Conservation (phyloP, 2,888 invertebrate genomes). For the Druceiella hillmani region DNA sequence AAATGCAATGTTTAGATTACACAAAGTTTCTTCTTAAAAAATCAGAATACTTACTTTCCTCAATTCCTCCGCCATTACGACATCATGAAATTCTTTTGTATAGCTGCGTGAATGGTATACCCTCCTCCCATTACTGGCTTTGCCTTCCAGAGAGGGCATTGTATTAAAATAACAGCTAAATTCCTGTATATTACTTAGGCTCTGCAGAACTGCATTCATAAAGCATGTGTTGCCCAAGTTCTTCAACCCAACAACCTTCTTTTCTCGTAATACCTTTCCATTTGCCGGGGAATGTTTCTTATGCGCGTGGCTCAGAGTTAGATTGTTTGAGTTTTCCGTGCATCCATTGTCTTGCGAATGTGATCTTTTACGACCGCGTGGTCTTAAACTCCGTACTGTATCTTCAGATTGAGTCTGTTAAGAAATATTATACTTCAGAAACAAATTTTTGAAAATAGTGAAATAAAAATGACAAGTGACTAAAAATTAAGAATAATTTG, state of each 20-base stretch:
- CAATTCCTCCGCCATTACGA: slow-evolving; percentile 73
- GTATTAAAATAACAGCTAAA: slow-evolving; percentile 78
- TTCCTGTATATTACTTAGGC: slow-evolving; percentile 77
- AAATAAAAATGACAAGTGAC: too few species aligned
- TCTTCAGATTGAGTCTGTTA: too few species aligned
- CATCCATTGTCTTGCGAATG: slow-evolving; percentile 52
- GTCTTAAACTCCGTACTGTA: slow-evolving; percentile 51
- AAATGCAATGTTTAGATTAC: neutral
- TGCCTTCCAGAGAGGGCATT: slow-evolving; percentile 65
- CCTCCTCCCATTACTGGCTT: slow-evolving; percentile 53
- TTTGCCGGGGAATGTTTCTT: slow-evolving; percentile 31
- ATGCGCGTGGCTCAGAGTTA: neutral
- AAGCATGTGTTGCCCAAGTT: slow-evolving; percentile 84
- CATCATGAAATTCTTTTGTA: slow-evolving; percentile 60
- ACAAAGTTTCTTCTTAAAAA: neutral
- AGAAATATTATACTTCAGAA: too few species aligned
- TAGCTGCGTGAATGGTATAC: slow-evolving; percentile 57
- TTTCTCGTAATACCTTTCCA: slow-evolving; percentile 51
- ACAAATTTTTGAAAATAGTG: too few species aligned
- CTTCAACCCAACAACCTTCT: slow-evolving; percentile 65
- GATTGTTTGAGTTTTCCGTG: slow-evolving; percentile 40
- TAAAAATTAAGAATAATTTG: too few species aligned
- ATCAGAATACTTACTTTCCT: slow-evolving; percentile 50
- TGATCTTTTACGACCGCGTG: slow-evolving; percentile 55
- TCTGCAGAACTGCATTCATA: slow-evolving; percentile 81